Evolutionary conservation across 92 coral and sea anemone species (phyloP), one percentile per base, ranked within the genome.

Genomic region (Palythoa caribaeorum): DNA sequence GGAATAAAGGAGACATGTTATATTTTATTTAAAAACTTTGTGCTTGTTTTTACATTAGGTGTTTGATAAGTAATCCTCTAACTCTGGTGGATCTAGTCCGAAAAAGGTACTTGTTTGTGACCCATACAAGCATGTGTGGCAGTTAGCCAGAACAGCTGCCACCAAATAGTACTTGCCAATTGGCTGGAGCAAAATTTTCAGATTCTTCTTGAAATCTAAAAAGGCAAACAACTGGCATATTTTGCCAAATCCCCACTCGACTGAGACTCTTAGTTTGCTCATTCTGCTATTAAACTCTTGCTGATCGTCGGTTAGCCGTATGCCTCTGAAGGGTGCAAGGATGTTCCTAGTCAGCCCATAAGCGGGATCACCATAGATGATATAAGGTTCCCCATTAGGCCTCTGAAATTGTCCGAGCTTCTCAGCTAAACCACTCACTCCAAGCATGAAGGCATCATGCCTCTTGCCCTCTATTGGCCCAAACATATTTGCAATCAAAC

Each of bases 401-500:
- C 48, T 94, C 52, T 68, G 77, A 72, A 92, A 71, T 83, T 77
- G 10, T 15, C 88, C 15, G 76, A 16, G 69, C 28, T 62, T 62
- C 28, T 62, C 69, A 62, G 69, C 69, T 13, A 92, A 71, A 21
- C 94, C 96, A 89, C 96, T 92, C 19, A 65, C 93, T 6, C 91
- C 91, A 39, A 94, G 94, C 97, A 94, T 94, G 50, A 91, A 94
- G 20, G 96, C 91, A 86, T 93, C 96, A 83, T 93, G 92, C 79
- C 96, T 36, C 16, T 88, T 86, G 13, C 94, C 96, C 74, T 94
- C 96, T 39, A 94, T 91, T 13, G 94, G 94, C 28, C 96, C 93
- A 87, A 87, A 94, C 93, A 89, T 87, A 81, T 94, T 47, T 1
- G 92, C 90, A 47, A 94, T 89, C n/a, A 94, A 75, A 36, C 94